Conservation (phyloP, 2,888 invertebrate species). For the Zhuqinia jingwanae region DNA sequence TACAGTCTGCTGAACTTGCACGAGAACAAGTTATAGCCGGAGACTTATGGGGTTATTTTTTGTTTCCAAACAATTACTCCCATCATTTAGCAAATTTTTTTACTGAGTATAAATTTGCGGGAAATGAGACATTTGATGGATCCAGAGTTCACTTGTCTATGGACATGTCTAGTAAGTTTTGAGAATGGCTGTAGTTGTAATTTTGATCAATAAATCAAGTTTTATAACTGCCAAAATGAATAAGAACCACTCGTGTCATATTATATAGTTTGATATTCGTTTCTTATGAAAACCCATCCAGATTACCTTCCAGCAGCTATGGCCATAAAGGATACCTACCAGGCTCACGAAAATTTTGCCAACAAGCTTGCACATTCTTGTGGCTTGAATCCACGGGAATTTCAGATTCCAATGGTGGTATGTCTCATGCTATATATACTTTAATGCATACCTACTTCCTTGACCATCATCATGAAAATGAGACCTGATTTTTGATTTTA, state of each 20-base stretch:
- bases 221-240: background rate
- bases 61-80: constrained; percentile 50
- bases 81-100: constrained; percentile 34
- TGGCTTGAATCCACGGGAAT: constrained; percentile 43
- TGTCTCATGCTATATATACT: too few species aligned
- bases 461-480: background rate
- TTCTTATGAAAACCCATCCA: too few species aligned
- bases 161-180: constrained; percentile 64
- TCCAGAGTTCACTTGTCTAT: constrained; percentile 48
- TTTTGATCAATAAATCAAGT: too few species aligned
- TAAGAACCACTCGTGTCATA: too few species aligned
- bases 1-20: constrained; percentile 39
- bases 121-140: constrained; percentile 56
- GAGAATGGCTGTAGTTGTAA: too few species aligned
- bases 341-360: constrained; percentile 49
- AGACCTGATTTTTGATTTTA: background rate
- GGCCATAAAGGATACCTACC: constrained; percentile 1
- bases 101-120: constrained; percentile 46
- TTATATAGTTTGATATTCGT: too few species aligned
- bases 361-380: constrained; percentile 36
- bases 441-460: too few species aligned
- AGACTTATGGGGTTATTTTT: constrained; percentile 61
- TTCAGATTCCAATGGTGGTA: constrained; percentile 58
- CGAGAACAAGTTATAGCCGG: constrained; percentile 19
- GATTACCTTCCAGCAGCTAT: constrained; percentile 62